phyloP scores from a whole-genome alignment of 2,888 invertebrate genomes.

The Macaria notata region DNA sequence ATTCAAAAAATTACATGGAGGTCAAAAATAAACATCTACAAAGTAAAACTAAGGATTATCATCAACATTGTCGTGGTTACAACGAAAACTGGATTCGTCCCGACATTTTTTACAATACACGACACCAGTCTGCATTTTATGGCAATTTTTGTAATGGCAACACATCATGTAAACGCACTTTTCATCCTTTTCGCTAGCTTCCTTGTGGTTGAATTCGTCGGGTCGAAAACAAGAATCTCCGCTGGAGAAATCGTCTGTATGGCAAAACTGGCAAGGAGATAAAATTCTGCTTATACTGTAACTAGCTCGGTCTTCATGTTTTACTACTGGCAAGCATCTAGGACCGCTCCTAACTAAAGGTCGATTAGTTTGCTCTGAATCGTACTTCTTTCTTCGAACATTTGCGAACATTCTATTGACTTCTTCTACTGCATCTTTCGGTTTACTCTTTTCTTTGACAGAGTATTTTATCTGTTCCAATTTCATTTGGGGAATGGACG shows the following conservation, averaged over 20 bases:
- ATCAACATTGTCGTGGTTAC: constrained; percentile 23
- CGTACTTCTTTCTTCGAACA: constrained; percentile 36
- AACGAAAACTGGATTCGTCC: constrained; percentile 28
- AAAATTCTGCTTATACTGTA: constrained; percentile 6
- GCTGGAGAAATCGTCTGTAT: constrained; percentile 53
- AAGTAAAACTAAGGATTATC: constrained; percentile 35
- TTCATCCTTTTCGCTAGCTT: constrained; percentile 37
- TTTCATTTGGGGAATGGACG: constrained; percentile 73
- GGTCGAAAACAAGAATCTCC: constrained; percentile 53
- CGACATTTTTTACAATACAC: constrained; percentile 45
- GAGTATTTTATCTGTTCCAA: constrained; percentile 65
- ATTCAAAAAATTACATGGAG: constrained; percentile 19
- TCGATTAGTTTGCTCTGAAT: constrained; percentile 44
- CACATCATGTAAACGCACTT: constrained; percentile 51
- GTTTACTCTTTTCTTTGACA: constrained; percentile 57
- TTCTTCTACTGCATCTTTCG: constrained; percentile 68
- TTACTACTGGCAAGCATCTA: constrained; percentile 67
- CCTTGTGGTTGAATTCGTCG: constrained; percentile 40
- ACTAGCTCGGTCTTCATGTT: constrained; percentile 33
- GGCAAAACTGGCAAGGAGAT: constrained; percentile 45
- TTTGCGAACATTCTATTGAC: constrained; percentile 73
- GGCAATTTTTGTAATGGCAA: constrained; percentile 47
- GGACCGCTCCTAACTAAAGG: constrained; percentile 62
- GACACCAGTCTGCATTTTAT: constrained; percentile 32
- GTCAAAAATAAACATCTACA: constrained; percentile 26